A percentile compares a stretch with the other conserved stretches of the same genome.
These are phyloP conservation scores for Scaptomyza reducta DNA, from an alignment of 2,888 invertebrate genomes.

Conservation along the genomic window DNA sequence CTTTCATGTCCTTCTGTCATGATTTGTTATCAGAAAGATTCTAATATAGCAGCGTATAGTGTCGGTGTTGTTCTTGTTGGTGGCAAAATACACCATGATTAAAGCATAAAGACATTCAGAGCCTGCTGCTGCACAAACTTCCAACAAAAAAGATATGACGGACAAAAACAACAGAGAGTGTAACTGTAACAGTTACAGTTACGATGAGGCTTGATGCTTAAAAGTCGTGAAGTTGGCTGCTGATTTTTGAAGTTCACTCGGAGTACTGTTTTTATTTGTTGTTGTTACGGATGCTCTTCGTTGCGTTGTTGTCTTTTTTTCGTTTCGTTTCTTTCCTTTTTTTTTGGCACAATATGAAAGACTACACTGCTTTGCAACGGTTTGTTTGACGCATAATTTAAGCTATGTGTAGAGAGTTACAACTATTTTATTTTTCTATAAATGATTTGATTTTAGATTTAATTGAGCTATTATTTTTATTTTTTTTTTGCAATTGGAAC, in stretches of 20 bases:
- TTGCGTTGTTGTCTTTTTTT: conserved; percentile 30
- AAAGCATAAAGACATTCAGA: conserved; percentile 89
- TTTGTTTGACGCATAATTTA: conserved; percentile 27
- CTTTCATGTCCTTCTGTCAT: conserved; percentile 96
- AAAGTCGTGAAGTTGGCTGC: conserved; percentile 10
- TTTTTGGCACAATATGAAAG: conserved; percentile 70
- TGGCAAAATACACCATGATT: conserved; percentile 92
- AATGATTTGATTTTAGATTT: conserved; percentile 19
- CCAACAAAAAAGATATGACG: conserved; percentile 54
- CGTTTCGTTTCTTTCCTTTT: conserved; percentile 36
- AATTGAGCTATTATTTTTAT: background rate
- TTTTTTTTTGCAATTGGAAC: conserved; percentile 24
- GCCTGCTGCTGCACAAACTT: conserved; percentile 83
- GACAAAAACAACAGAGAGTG: conserved; percentile 36
- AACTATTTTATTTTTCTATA: conserved; percentile 17
- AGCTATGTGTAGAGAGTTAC: conserved; percentile 21
- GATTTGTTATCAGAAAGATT: conserved; percentile 92
- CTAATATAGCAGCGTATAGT: conserved; percentile 92
- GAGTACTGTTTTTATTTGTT: conserved; percentile 24
- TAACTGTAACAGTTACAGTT: conserved; percentile 25
- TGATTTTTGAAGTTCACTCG: conserved; percentile 17
- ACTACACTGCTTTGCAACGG: conserved; percentile 35
- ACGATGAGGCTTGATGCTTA: conserved; percentile 5
- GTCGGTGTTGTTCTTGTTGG: conserved; percentile 83
- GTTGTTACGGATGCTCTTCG: conserved; percentile 30